Base-by-base conservation (phyloP, 1,140 invertebrate species). In the Condylostylus longicornis region DNA sequence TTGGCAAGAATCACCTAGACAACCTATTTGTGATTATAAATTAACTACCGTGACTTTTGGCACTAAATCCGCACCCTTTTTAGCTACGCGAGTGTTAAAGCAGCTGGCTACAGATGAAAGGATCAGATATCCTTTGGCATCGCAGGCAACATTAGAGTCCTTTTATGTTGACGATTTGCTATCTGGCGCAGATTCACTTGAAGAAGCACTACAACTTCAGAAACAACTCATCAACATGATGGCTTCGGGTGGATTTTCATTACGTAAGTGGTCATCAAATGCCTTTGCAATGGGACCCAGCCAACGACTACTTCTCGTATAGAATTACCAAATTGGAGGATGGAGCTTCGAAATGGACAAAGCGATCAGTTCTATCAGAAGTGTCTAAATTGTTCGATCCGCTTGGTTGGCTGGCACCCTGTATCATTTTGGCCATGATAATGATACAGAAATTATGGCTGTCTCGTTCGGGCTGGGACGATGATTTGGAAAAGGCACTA, bases 111-210 rank as follows among this genome's bases (percentile, higher is more conserved):
- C 14, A 28, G 55, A 58, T 35, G 42, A 48, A 38, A 42, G 23
- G 18, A 5, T 17, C 1, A 34, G 35, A 1, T 55, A 42, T 51
- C 50, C 59, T 20, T n/a, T 29, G 9, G 51, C 45, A 22, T 33
- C 45, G 13, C 37, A 47, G 39, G 41, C 44, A 18, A 46, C 59
- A 5, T 7, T 34, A 27, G 37, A 40, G 14, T 50, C 59, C 20
- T 63, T 62, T 43, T 69, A 66, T 42, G 54, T 67, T 2, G 64
- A 69, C 34, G 62, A 69, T 42, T 21, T 62, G 2, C 34, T 66
- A 12, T 48, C 51, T n/a, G 62, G 63, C 6, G 41, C 30, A 21
- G 38, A 51, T 12, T 43, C 44, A 6, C 37, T 43, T 21, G 31
- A 49, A 40, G 40, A 44, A 41, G 54, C 58, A 15, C 12, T 9